phyloP scores from a whole-genome alignment of 2,113 vertebrate genomes.

The Puma concolor region DNA sequence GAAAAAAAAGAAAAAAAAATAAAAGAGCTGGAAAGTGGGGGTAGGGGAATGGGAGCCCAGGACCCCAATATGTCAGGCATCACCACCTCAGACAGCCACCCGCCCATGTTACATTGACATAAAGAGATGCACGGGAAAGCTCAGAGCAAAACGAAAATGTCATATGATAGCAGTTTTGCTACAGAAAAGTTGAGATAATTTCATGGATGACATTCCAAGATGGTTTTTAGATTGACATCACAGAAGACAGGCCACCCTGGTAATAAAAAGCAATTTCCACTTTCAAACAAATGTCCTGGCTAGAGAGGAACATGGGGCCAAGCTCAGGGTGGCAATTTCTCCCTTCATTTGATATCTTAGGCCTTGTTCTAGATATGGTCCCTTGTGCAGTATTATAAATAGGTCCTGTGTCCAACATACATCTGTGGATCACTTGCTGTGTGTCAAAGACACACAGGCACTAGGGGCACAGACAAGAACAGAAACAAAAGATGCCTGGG shows the following conservation, averaged over 20 bases:
- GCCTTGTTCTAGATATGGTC: not conserved
- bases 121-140: not conserved
- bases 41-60: too few relatives aligned
- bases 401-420: not conserved
- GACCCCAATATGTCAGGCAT: not conserved
- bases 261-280: not conserved
- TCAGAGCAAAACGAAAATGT: not conserved
- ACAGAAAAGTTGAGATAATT: conserved; percentile 30
- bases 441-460: not conserved
- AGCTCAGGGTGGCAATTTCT: not conserved
- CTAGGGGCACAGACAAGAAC: not conserved
- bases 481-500: not conserved
- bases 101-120: not conserved
- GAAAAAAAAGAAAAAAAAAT: too few relatives aligned
- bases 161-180: not conserved
- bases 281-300: conserved; percentile 5
- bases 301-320: not conserved
- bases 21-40: not conserved
- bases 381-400: not conserved
- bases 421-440: not conserved
- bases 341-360: not conserved
- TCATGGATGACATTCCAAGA: conserved; percentile 33
- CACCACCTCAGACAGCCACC: not conserved
- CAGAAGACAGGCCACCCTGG: not conserved
- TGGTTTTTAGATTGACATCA: conserved; percentile 21